A percentile compares a stretch with the other conserved stretches of the same genome.
These are phyloP conservation scores for Manacus vitellinus DNA, from an alignment of 2,113 vertebrate species.

Conservation along the genomic window DNA sequence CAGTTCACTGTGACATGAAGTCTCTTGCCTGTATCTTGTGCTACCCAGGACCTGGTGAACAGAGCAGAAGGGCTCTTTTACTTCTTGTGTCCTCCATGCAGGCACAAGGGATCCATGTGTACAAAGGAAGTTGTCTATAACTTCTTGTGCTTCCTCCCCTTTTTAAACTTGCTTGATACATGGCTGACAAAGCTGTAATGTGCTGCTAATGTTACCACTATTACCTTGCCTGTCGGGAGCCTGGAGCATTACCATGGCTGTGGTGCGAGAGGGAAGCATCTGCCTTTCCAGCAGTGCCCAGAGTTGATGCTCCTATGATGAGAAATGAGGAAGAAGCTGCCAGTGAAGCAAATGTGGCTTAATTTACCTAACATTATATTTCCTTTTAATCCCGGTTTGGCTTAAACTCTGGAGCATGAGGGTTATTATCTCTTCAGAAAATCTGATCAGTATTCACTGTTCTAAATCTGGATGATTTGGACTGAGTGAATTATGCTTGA, in stretches of 20 bases:
- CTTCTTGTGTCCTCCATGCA: neutral
- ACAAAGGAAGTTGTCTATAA: neutral
- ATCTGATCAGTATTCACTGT: neutral
- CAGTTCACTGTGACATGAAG: neutral
- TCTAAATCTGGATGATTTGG: neutral
- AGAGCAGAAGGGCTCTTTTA: neutral
- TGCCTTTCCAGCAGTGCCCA: neutral
- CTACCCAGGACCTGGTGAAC: neutral
- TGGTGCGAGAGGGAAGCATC: neutral
- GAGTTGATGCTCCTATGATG: neutral
- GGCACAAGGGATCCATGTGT: rapidly evolving
- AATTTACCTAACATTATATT: neutral
- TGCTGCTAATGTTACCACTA: neutral
- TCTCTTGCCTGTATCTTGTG: neutral
- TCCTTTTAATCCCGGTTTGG: neutral
- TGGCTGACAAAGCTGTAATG: neutral
- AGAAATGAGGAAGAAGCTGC: neutral
- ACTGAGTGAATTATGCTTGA: neutral
- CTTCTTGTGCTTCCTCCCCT: neutral
- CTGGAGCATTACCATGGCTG: neutral
- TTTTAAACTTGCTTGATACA: neutral
- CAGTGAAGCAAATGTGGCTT: neutral
- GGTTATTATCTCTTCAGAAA: neutral
- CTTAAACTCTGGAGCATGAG: neutral
- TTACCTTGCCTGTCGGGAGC: neutral